A percentile compares a stretch with the other conserved stretches of the same genome.
Evolutionary conservation across 2,888 invertebrate genomes (phyloP).

Genomic region (Brachycybe producta): DNA sequence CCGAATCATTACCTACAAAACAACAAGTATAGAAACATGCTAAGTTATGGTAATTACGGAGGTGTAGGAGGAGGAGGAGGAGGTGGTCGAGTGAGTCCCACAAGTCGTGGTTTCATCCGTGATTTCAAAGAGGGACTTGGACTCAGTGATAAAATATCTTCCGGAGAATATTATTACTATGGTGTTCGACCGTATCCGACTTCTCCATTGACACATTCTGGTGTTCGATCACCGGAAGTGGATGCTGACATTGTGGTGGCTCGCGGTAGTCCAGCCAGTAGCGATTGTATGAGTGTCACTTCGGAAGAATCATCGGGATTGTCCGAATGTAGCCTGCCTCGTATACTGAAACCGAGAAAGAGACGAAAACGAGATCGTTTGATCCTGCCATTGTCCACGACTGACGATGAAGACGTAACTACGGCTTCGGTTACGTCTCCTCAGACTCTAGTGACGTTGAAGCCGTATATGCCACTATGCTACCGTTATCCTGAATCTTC

Average conservation of each 20-base stretch:
- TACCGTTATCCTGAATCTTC: slow-evolving; percentile 23
- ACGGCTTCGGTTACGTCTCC: slow-evolving; percentile 24
- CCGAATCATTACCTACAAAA: slow-evolving; percentile 32
- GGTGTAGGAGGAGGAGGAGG: slow-evolving; percentile 28
- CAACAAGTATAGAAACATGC: background rate
- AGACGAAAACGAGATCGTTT: slow-evolving; percentile 65
- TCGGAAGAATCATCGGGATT: slow-evolving; percentile 21
- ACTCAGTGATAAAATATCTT: too few relatives aligned
- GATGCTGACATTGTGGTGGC: too few relatives aligned
- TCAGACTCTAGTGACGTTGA: slow-evolving; percentile 31
- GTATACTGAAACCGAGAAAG: slow-evolving; percentile 79
- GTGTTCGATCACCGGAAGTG: too few relatives aligned
- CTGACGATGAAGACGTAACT: slow-evolving; percentile 17
- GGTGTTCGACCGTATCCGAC: too few relatives aligned
- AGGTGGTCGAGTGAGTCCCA: slow-evolving; percentile 30
- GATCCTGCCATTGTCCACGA: slow-evolving; percentile 49
- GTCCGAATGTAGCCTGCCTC: slow-evolving; percentile 26
- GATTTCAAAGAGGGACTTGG: slow-evolving; percentile 6
- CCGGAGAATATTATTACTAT: too few relatives aligned
- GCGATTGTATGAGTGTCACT: slow-evolving; percentile 19
- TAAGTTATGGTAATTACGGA: too few relatives aligned
- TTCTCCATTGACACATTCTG: too few relatives aligned
- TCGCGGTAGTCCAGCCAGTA: slow-evolving; percentile 3
- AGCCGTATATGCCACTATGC: slow-evolving; percentile 39
- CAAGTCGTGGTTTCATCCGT: slow-evolving; percentile 13